A percentile compares a stretch with the other conserved stretches of the same genome.
Evolutionary conservation across 2,113 vertebrate genomes (phyloP).

Genomic region (Barbus barbus): DNA sequence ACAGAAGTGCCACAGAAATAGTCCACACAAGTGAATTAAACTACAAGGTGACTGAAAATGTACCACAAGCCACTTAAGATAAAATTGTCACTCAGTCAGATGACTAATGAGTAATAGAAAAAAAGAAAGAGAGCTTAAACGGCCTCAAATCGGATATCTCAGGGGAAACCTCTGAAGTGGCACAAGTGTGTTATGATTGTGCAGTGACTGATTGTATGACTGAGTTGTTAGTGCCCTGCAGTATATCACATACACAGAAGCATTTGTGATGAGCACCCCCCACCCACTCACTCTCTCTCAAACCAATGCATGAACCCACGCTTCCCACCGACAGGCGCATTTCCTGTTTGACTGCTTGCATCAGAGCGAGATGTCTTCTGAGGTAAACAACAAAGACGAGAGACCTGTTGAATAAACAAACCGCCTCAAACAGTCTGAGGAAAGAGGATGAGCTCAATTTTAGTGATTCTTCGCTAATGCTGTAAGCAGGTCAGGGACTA

Average conservation of each 20-base stretch:
- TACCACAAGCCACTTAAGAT: background rate
- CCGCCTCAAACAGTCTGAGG: background rate
- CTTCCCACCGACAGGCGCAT: conserved; percentile 24
- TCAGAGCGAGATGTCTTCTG: conserved; percentile 31
- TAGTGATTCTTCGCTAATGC: background rate
- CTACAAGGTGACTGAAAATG: background rate
- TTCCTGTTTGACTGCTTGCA: conserved; percentile 48
- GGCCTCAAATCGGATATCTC: background rate
- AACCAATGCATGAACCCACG: conserved; percentile 43
- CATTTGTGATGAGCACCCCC: conserved; percentile 12
- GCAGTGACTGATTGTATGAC: background rate
- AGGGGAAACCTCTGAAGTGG: background rate
- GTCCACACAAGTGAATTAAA: too few species aligned
- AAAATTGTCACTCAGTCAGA: background rate
- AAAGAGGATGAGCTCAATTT: background rate
- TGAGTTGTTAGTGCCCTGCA: background rate
- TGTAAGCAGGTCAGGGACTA: background rate
- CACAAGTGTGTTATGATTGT: background rate
- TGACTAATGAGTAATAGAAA: conserved; percentile 8
- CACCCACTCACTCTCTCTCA: conserved; percentile 39
- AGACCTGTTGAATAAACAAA: conserved; percentile 13
- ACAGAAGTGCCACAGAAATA: too few species aligned
- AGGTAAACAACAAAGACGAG: conserved; percentile 26
- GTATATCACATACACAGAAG: background rate
- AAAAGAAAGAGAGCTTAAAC: background rate